phyloP scores from a whole-genome alignment of 2,888 invertebrate species.

The Drosophila rellima region DNA sequence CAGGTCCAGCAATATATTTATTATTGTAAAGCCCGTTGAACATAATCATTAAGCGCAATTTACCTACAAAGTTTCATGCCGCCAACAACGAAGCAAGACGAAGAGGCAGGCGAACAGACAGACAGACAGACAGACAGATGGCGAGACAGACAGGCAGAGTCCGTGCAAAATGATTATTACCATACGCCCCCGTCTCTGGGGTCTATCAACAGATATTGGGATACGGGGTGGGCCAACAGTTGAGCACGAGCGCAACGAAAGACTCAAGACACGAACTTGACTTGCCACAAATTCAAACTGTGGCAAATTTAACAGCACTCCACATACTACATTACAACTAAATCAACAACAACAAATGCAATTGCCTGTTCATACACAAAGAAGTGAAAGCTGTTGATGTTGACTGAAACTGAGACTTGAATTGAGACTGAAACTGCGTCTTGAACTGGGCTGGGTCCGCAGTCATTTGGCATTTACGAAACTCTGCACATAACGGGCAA shows the following conservation, averaged over 20 bases:
- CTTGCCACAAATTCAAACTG: conserved; percentile 76
- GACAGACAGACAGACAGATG: conserved; percentile 7
- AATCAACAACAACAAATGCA: conserved; percentile 62
- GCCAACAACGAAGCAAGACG: conserved; percentile 56
- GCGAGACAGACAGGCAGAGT: neutral
- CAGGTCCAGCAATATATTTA: conserved; percentile 58
- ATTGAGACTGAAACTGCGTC: conserved; percentile 34
- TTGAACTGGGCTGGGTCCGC: conserved; percentile 26
- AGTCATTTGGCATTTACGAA: conserved; percentile 71
- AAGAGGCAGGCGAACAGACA: conserved; percentile 6
- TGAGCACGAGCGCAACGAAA: conserved; percentile 80
- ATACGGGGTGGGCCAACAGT: conserved; percentile 49
- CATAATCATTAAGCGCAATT: conserved; percentile 82
- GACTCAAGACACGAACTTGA: conserved; percentile 81
- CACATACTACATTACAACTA: conserved; percentile 59
- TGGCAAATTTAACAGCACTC: conserved; percentile 71
- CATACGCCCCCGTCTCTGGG: conserved; percentile 60
- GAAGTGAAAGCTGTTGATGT: conserved; percentile 30
- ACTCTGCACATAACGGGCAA: conserved; percentile 72
- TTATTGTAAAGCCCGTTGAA: conserved; percentile 76
- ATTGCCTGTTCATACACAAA: conserved; percentile 18
- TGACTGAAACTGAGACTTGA: conserved; percentile 1
- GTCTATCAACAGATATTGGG: conserved; percentile 8
- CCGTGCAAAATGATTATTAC: conserved; percentile 79
- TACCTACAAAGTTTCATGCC: conserved; percentile 80